These are phyloP conservation scores for Lasioglossum pauxillum DNA, from an alignment of 2,888 invertebrate species.

Conservation along the genomic window DNA sequence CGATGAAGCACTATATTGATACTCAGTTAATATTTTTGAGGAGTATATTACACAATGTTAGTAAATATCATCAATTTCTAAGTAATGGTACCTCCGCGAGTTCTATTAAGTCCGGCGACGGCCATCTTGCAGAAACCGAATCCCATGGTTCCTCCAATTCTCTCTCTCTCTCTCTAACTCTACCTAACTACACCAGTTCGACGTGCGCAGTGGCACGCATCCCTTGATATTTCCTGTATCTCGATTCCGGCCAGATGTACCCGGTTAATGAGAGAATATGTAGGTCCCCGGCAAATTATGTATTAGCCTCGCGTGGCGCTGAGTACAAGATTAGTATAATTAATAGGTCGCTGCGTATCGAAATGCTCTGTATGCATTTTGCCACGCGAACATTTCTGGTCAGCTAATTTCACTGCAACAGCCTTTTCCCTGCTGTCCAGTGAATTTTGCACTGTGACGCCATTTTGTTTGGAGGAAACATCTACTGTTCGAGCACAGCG, in stretches of 20 bases:
- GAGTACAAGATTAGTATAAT: conserved; percentile 11
- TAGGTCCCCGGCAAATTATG: conserved; percentile 2
- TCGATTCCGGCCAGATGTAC: conserved; percentile 12
- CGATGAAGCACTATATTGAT: not conserved
- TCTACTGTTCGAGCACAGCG: not conserved
- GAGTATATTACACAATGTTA: not conserved
- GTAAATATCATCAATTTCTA: not conserved
- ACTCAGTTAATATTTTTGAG: not conserved
- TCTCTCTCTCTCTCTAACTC: not conserved
- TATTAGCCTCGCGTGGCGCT: not conserved
- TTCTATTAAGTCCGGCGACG: not conserved
- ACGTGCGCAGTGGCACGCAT: not conserved
- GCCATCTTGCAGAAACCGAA: not conserved
- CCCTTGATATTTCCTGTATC: not conserved
- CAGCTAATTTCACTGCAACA: not conserved
- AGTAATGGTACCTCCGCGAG: not conserved
- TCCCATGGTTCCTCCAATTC: not conserved
- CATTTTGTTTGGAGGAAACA: not conserved
- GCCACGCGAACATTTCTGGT: not conserved
- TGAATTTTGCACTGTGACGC: not conserved
- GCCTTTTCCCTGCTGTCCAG: not conserved
- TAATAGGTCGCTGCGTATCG: conserved; percentile 11
- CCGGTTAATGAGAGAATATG: conserved; percentile 24
- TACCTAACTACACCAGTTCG: not conserved
- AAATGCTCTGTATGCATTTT: not conserved